Evolutionary conservation across 2,797 vertebrate species (phyloP), one percentile per base, ranked within the genome.

Genomic region (Myripristis jacobus): DNA sequence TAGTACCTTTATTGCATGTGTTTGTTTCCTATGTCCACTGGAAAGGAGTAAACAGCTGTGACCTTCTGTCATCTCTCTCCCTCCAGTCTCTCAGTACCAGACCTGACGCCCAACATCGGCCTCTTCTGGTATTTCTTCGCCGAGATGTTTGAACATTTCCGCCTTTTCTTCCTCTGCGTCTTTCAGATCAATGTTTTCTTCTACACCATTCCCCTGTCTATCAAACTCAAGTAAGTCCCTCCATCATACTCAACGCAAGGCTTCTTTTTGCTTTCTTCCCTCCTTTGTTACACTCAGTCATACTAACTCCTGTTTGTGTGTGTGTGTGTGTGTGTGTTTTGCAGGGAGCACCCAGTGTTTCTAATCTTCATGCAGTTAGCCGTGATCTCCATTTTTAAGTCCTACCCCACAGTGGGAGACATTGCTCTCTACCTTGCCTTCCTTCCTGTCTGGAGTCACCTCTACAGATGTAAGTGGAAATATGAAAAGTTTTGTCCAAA

Each of bases 81-180:
- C 24, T 22, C 24, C 89, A 99, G 98, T 82, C 96, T 99, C 69
- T 98, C 96, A 0, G 97, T 99, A 41, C 97, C 98, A 41, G 98
- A 99, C 85, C 93, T 99, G 80, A 99, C 98, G 10, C 98, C 98
- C 16, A 99, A 99, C 91, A 96, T 99, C 19, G 98, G 98, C 57
- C 96, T 99, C 80, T 99, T 99, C 91, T 99, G 98, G 98, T 99
- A 99, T 90, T 99, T 99, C 94, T 99, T 99, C 70, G 97, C 97
- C 0, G 98, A 99, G 94, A 98, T 99, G 97, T 99, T 99, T 66
- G 97, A 99, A 59, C 98, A 99, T 89, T 99, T 99, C 55, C 96
- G 97, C 68, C 94, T 98, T 82, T 99, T 99, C 93, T 99, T 99
- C 79, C 95, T 99, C 27, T 99, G 97, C 41, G 97, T 99, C 41